phyloP scores from a whole-genome alignment of 1,140 invertebrate genomes.

The Saccostrea cuccullata region DNA sequence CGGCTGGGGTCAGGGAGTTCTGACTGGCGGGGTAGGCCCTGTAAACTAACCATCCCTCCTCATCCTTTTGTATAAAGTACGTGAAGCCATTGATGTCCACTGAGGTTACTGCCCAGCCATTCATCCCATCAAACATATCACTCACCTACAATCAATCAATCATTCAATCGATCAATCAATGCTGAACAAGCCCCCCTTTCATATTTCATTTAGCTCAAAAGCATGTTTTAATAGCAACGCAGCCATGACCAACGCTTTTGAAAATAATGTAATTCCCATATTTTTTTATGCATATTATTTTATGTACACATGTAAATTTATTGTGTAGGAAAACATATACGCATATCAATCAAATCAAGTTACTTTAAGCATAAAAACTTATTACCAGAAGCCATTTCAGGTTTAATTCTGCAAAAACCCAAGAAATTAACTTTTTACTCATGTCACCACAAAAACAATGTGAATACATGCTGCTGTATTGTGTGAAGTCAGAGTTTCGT shows the following conservation, averaged over 20 bases:
- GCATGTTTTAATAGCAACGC: no score
- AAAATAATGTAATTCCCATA: no score
- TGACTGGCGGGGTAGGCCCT: conserved; percentile 66
- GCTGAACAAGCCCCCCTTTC: no score
- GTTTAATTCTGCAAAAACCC: no score
- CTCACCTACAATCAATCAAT: conserved; percentile 78
- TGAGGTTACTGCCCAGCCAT: conserved; percentile 70
- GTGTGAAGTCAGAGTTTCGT: neutral
- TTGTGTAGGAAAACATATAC: no score
- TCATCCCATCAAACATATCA: conserved; percentile 65
- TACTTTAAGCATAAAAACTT: no score
- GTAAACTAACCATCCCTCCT: conserved; percentile 66
- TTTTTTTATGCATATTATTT: no score
- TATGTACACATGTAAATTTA: no score
- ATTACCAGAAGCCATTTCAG: no score
- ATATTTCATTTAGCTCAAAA: no score
- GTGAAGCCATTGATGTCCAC: conserved; percentile 69
- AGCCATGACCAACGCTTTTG: no score
- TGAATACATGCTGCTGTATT: conserved; percentile 22
- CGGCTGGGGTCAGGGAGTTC: conserved; percentile 52
- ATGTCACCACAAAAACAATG: neutral
- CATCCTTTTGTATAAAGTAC: conserved; percentile 59
- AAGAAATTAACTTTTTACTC: neutral
- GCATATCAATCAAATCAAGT: no score
- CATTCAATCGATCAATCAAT: neutral